Evolutionary conservation across 2,113 vertebrate species (phyloP), one percentile per base, ranked within the genome.

Genomic region (Boulengeromyrus knoepffleri): DNA sequence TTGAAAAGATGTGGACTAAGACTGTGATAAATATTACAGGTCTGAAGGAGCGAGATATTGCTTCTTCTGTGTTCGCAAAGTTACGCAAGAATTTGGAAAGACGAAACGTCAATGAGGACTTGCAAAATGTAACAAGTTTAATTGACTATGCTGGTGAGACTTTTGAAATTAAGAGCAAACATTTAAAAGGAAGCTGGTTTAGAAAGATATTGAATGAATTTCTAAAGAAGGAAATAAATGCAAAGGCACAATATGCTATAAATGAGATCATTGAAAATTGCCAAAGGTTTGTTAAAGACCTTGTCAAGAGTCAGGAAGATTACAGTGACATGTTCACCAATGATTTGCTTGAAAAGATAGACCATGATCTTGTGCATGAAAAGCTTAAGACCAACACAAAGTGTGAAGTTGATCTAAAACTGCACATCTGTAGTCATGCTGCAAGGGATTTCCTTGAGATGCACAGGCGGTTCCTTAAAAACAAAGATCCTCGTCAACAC

Each of bases 391-490:
- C 19, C 5, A 92, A 87, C 8, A 10, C 3, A 1, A 7, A 89
- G 45, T 92, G 91, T 90, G 93, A 90, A 50, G 0, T 92, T 53
- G 91, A 93, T 1, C 47, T 95, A 3, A 93, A 94, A 89, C 46
- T 92, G 42, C 88, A 93, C 74, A 94, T 95, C 5, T 95, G 93
- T 70, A 90, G 91, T n/a, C 66, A 92, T 92, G 94, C 93, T 1
- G 89, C 91, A 13, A 90, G 5, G 0, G 17, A 92, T 3, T 94
- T 94, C 50, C 3, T 19, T 0, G 0, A 92, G 6, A 94, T 95
- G 92, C 94, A 95, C 91, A 24, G 3, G 24, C 87, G 8, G 3
- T 95, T 92, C 39, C 2, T 94, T 39, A 2, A n/a, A 9, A 19
- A 89, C 0, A 93, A 62, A 0, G 58, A 94, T 89, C 93, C 94